Conservation (phyloP, 1,140 invertebrate species). For the Aphaenogaster rudis region DNA sequence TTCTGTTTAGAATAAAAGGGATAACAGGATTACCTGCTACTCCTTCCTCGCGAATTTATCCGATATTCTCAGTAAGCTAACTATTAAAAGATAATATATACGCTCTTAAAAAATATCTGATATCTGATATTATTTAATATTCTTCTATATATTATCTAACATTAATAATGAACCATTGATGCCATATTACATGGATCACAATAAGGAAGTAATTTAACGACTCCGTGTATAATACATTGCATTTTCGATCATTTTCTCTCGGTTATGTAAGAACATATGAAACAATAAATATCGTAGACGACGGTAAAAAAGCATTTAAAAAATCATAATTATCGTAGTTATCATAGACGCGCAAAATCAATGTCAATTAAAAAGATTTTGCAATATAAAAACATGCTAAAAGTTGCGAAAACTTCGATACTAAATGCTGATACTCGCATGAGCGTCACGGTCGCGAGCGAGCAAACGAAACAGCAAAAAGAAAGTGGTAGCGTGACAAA, state of each 20-base stretch:
- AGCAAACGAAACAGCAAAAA: constrained; percentile 44
- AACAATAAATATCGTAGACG: background rate
- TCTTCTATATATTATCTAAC: background rate
- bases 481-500: constrained; percentile 57
- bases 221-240: background rate
- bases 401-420: constrained; percentile 22
- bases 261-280: background rate
- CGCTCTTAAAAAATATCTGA: background rate
- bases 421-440: constrained; percentile 24
- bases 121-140: background rate
- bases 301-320: background rate
- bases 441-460: constrained; percentile 41
- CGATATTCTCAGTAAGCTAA: background rate
- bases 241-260: background rate
- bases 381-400: background rate
- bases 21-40: constrained; percentile 31
- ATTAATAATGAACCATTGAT: background rate
- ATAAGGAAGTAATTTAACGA: background rate
- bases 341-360: background rate
- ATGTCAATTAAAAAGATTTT: background rate
- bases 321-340: background rate
- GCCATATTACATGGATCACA: background rate
- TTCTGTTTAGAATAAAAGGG: constrained; percentile 7
- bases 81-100: background rate
- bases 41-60: background rate